Conservation (phyloP, 2,888 invertebrate species). For the Drosophila prolongata region DNA sequence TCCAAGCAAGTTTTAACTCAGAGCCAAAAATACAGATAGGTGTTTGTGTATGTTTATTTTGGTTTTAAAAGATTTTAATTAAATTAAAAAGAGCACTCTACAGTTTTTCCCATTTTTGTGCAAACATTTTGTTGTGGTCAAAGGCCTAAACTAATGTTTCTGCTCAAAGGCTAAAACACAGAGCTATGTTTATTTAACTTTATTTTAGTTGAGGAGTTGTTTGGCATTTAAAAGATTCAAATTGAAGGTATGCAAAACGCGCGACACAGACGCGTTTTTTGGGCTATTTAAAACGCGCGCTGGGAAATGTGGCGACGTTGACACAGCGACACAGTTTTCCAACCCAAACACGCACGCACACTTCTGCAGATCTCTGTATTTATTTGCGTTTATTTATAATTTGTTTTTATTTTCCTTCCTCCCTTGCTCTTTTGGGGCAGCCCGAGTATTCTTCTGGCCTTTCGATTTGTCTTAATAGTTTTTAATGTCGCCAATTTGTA, state of each 20-base stretch:
- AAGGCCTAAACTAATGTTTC: neutral
- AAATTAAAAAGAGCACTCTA: too few relatives aligned
- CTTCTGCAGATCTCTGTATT: slow-evolving; percentile 54
- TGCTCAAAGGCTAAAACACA: neutral
- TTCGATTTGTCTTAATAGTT: slow-evolving; percentile 62
- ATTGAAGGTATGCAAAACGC: slow-evolving; percentile 42
- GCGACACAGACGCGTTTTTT: slow-evolving; percentile 45
- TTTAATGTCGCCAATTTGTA: slow-evolving; percentile 79
- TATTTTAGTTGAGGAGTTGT: slow-evolving; percentile 14
- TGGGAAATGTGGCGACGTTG: slow-evolving; percentile 55
- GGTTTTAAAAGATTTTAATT: too few relatives aligned
- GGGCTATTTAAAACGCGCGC: slow-evolving; percentile 50
- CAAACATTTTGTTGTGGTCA: too few relatives aligned
- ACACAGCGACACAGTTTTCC: slow-evolving; percentile 77
- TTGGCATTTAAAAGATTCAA: slow-evolving; percentile 40
- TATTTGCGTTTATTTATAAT: slow-evolving; percentile 68
- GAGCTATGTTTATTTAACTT: slow-evolving; percentile 12
- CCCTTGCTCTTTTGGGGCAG: slow-evolving; percentile 19
- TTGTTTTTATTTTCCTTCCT: slow-evolving; percentile 65
- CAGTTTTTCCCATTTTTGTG: too few relatives aligned
- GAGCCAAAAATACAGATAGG: too few relatives aligned
- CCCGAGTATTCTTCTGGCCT: slow-evolving; percentile 22
- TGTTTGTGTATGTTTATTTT: too few relatives aligned
- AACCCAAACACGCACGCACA: slow-evolving; percentile 35
- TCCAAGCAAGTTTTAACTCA: too few relatives aligned